Base-by-base conservation (phyloP, 2,113 vertebrate species). In the Mandrillus leucophaeus region DNA sequence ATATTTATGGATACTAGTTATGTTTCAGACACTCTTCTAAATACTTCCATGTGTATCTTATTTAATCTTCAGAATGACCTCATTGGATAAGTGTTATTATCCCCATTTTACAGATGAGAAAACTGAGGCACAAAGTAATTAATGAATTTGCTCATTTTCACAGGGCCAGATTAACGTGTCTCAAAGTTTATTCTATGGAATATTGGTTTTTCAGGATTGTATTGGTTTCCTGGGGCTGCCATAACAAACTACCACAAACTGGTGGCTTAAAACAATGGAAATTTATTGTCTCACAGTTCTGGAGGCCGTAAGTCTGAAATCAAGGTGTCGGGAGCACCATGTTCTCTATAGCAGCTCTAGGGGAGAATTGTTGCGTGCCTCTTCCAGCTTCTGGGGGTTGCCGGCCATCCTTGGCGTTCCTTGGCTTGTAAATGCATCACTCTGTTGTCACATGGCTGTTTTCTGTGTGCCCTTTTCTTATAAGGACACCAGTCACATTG, bases 101-200 rank as follows among this genome's bases (percentile, higher is more conserved):
- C 3, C 48, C n/a, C 18, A 40, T 91, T 86, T 90, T 90, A 87
- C n/a, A 80, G 25, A 55, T 93, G 72, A 93, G 87, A 93, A 96
- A 88, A 66, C 1, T 18, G 45, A 96, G 30, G 35, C 18, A 30
- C 25, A 43, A 52, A 84, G 18, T 38, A 75, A 79, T 78, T 25
- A 38, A 92, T 25, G 52, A 88, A 32, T 35, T 32, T 83, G n/a
- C 18, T 64, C n/a, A 27, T 79, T 73, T 88, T 92, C 55, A 32
- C 48, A 43, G 35, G 48, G 3, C 40, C 68, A 61, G 70, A 27
- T 59, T 73, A 86, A 86, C 14, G 6, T 45, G 40, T 96, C 40
- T 78, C 30, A 8, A 90, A 75, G 22, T 90, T 68, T 88, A 5
- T 84, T 85, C 35, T 79, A 35, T 80, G 50, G 40, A 93, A 73